Percentiles rank a stretch among this genome's conserved stretches.
These are phyloP conservation scores for Nebria salina DNA, from an alignment of 2,888 invertebrate genomes.

Conservation along the genomic window DNA sequence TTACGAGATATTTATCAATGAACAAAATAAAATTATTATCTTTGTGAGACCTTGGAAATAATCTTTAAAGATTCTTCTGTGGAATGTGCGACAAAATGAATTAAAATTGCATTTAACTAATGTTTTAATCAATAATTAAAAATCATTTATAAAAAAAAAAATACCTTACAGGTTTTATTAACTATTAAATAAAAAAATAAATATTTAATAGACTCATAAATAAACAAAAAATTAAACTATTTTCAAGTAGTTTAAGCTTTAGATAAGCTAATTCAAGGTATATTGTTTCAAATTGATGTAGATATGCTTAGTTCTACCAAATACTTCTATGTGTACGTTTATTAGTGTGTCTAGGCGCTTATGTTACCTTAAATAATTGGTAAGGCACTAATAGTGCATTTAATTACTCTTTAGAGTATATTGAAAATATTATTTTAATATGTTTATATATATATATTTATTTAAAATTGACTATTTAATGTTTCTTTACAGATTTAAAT, in stretches of 20 bases:
- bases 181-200: conserved; percentile 23
- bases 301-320: background rate
- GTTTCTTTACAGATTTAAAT: background rate
- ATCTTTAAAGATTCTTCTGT: background rate
- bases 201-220: conserved; percentile 12
- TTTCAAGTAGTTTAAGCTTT: background rate
- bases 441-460: background rate
- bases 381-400: background rate
- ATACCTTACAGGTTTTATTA: background rate
- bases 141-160: background rate
- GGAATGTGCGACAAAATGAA: background rate
- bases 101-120: too few species aligned
- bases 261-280: background rate
- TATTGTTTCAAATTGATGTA: background rate
- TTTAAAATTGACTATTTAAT: background rate
- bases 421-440: too few species aligned
- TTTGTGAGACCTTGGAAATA: background rate
- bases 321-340: background rate
- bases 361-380: background rate
- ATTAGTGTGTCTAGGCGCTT: background rate
- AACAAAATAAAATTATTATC: background rate
- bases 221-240: background rate
- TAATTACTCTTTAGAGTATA: background rate
- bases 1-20: background rate
- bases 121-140: too few species aligned